Base-by-base conservation (phyloP, 2,113 vertebrate species). In the Pampusana beccarii region DNA sequence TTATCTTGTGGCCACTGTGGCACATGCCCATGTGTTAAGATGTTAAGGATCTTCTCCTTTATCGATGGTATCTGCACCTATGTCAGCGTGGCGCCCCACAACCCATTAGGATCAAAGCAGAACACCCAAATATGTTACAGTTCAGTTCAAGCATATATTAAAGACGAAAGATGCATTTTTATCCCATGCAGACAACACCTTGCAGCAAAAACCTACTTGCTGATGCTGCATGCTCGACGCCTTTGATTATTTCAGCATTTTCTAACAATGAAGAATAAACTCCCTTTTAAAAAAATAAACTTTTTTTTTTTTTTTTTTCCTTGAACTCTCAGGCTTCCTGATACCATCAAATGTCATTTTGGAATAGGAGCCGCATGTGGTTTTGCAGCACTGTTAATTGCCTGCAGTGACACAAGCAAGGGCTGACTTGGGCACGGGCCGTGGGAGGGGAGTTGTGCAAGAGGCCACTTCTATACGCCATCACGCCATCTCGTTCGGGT, bases 361-460 rank as follows among this genome's bases (percentile, higher is more conserved):
- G 88, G 94, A 90, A 75, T 11, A 84, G 66, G 23, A 94, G 78
- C 44, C 0, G 0, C n/a, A 16, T 40, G 79, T 82, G 93, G 82
- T 93, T 91, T 77, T 70, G 62, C 61, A 91, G 54, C 70, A 79
- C 85, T 88, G 88, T 86, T 94, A 95, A 92, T 86, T 94, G 88
- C 74, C 58, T 70, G 64, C 67, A 88, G 73, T 84, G 86, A 92
- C 91, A 96, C 57, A 87, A 89, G 77, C 80, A 70, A 58, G 54
- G 70, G 31, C 14, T 57, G 85, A 93, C 36, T 20, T n/a, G 58
- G 78, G 90, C 0, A 13, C 0, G 0, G 70, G 57, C 48, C 31
- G 48, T 18, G 46, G 29, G 21, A 20, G 16, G 61, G 31, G 33
- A 62, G 14, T 42, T 93, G 58, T 33, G 46, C 62, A 92, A 84